phyloP scores from a whole-genome alignment of 2,113 vertebrate species.

The Romanogobio albipinnatus region DNA sequence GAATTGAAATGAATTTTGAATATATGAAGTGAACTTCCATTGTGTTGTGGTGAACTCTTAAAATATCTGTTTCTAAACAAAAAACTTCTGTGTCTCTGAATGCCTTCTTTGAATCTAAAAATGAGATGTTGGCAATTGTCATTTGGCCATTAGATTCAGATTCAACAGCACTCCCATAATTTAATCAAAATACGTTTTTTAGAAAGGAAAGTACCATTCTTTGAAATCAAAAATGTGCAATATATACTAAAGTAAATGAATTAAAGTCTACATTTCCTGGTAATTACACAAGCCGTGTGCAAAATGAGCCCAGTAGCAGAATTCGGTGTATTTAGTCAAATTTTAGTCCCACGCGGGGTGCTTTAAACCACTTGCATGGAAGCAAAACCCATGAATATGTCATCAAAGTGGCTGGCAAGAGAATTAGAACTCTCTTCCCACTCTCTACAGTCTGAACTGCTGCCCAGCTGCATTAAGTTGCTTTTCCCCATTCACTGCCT shows the following conservation, averaged over 20 bases:
- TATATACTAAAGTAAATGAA: background rate
- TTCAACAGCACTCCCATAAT: background rate
- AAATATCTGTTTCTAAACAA: too few relatives aligned
- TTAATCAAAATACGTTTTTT: constrained; percentile 17
- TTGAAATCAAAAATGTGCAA: constrained; percentile 5
- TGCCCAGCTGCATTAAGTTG: constrained; percentile 37
- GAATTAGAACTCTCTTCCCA: constrained; percentile 29
- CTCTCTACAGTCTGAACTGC: constrained; percentile 26
- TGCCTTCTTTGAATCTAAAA: background rate
- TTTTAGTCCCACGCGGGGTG: background rate
- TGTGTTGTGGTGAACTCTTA: too few relatives aligned
- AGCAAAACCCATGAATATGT: constrained; percentile 38
- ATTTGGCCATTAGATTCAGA: background rate
- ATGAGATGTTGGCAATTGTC: background rate
- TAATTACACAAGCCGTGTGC: constrained; percentile 6
- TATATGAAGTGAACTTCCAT: too few relatives aligned
- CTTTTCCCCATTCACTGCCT: constrained; percentile 25
- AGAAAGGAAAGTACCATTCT: constrained; percentile 4
- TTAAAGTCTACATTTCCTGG: constrained; percentile 1
- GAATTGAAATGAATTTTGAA: too few relatives aligned
- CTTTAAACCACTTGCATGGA: constrained; percentile 23
- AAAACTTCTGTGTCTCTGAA: background rate
- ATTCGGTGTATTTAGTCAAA: constrained; percentile 30
- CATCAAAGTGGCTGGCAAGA: constrained; percentile 21
- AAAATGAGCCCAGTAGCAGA: background rate